Evolutionary conservation across 2,113 vertebrate genomes (phyloP), one percentile per base, ranked within the genome.

Genomic region (Saccopteryx bilineata): DNA sequence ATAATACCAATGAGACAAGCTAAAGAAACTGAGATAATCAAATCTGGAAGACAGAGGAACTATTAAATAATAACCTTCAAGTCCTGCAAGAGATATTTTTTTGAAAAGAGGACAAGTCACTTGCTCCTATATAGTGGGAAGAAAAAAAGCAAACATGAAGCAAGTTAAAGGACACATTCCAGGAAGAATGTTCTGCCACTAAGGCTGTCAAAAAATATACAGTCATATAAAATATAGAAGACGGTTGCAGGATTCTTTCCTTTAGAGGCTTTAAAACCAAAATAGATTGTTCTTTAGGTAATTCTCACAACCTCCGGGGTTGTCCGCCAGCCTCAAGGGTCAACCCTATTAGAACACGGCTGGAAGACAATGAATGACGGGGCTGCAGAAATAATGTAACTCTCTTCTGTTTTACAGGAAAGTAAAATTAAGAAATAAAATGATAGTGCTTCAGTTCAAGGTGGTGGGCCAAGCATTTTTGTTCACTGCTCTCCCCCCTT

Each of bases 361-460:
- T 83, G 5, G 9, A 69, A 92, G 46, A 74, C 9, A 87, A 90
- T 66, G 12, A 93, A 75, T 15, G 66, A 86, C 58, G 26, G 12
- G 50, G 24, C 2, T 65, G 13, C n/a, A 82, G 23, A 94, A 83
- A 60, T 21, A 86, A 63, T 5, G 61, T 23, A 83, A 46, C 1
- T 69, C 89, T 68, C 28, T 91, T 94, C 50, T 88, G 26, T 21
- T 82, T 65, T 80, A 69, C 28, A 79, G 46, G 60, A 75, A 91
- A 86, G 33, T n/a, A 39, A 46, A 63, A 95, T 74, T 58, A 79
- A 90, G 31, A 75, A 94, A 90, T 56, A 90, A 81, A 86, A 89
- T 85, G 69, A 46, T 10, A 92, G 65, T 58, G 33, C 81, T 72
- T 95, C 24, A 72, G 52, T 72, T 91, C 82, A 88, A 78, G 14